A percentile compares a stretch with the other conserved stretches of the same genome.
These are phyloP conservation scores for Cuculus canorus DNA, from an alignment of 2,797 vertebrate species.

Conservation along the genomic window DNA sequence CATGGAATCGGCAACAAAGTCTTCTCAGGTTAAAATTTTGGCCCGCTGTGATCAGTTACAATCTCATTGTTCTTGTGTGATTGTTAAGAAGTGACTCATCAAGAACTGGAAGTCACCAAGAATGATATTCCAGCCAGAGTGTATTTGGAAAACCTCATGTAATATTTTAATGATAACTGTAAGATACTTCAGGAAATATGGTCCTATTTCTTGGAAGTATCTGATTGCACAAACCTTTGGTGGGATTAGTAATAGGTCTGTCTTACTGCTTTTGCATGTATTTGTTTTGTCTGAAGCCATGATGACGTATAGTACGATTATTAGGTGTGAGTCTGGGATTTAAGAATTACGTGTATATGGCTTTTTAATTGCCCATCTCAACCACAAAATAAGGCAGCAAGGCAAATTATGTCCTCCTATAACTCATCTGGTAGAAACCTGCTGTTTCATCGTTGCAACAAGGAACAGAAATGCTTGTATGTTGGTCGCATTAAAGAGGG, in stretches of 20 bases:
- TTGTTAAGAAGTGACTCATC: constrained; percentile 34
- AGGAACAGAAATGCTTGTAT: not conserved
- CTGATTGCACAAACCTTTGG: constrained; percentile 23
- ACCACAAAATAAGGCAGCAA: not conserved
- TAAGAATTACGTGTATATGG: not conserved
- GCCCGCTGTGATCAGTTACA: not conserved
- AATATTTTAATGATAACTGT: not conserved
- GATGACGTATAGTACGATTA: not conserved
- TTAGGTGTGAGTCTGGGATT: not conserved
- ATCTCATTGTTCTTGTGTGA: not conserved
- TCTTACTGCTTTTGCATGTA: not conserved
- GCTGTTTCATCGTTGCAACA: not conserved
- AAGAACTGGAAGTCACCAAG: constrained; percentile 11
- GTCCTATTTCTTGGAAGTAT: constrained; percentile 42
- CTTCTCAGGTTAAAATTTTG: not conserved
- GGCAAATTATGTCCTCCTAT: not conserved
- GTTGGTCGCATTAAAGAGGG: not conserved
- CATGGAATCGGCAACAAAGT: not conserved
- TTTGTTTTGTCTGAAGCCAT: constrained; percentile 26
- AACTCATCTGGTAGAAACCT: not conserved
- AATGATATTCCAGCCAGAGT: not conserved
- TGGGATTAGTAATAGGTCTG: constrained; percentile 35
- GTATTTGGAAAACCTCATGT: constrained; percentile 36
- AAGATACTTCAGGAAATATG: not conserved
- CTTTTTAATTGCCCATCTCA: constrained; percentile 1